Base-by-base conservation (phyloP, 2,888 invertebrate genomes). In the Drosophila prostipennis region DNA sequence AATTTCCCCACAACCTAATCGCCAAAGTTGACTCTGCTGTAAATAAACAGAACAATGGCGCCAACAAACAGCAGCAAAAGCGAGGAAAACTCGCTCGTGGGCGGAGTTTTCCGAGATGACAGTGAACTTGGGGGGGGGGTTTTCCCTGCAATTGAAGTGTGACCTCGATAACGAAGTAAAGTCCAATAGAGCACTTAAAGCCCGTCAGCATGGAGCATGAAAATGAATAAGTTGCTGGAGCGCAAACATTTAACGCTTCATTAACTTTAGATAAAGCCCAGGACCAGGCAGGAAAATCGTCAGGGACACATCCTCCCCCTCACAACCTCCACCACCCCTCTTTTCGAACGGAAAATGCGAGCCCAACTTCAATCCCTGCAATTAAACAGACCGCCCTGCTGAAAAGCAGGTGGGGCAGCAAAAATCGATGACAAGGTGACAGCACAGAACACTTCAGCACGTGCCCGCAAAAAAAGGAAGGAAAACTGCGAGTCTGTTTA, bases 171-270 rank as follows among this genome's bases (percentile, higher is more conserved):
- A 49, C 63, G 61, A 65, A 64, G 45, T 56, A 42, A 65, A 65
- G 52, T 56, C 74, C 77, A 86, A 84, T 87, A 86, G 79, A 84
- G 84, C 87, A 88, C 88, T 88, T 88, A 77, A 80, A 86, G 83
- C 84, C 72, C 23, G 43, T 77, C 86, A 83, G 77, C 80, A 57
- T 63, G 77, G 83, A 78, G 76, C 87, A 84, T 80, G 81, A 88
- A 88, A 88, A 86, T 80, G 84, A 86, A 88, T 88, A 85, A 85
- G 73, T 83, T 83, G 80, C 80, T 79, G 76, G 70, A 88, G 81
- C 86, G 82, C 84, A 83, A 87, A 80, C 84, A 88, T 85, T 85
- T 85, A 85, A 85, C 89, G 84, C 89, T 85, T 85, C 89, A 85
- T 85, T 85, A 85, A 85, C 84, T 88, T 83, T 72, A 77, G 89